These are phyloP conservation scores for Syrista parreyssii DNA, from an alignment of 2,888 invertebrate genomes.

Conservation along the genomic window DNA sequence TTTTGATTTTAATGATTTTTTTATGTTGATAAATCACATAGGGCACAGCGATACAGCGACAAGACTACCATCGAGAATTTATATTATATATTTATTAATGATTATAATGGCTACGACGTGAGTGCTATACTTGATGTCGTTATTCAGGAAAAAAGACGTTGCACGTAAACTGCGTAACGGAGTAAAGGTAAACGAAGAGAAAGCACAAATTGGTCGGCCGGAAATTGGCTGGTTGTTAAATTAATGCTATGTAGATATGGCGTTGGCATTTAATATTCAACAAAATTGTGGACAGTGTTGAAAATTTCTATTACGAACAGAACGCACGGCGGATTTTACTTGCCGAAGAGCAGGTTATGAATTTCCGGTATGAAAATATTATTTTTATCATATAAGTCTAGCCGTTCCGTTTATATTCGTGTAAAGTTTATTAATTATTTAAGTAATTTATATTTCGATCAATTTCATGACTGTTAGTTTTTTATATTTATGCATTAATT, in stretches of 20 bases:
- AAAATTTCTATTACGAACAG: neutral
- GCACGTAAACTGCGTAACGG: neutral
- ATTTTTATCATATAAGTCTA: neutral
- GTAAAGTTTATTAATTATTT: neutral
- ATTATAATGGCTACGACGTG: neutral
- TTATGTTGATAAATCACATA: neutral
- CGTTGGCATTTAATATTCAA: neutral
- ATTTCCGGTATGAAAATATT: neutral
- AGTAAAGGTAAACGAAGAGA: neutral
- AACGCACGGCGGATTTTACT: neutral
- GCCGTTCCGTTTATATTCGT: neutral
- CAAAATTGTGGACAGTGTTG: neutral
- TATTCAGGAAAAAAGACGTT: neutral
- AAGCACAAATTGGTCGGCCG: neutral
- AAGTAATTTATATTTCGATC: neutral
- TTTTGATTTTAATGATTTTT: neutral
- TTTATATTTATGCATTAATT: neutral
- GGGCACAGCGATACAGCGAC: neutral
- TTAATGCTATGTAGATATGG: neutral
- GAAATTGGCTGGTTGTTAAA: neutral
- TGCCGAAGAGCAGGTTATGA: neutral
- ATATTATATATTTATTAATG: neutral
- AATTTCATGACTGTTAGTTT: neutral
- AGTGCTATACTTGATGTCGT: neutral
- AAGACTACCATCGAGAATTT: neutral